Evolutionary conservation across 2,888 invertebrate genomes (phyloP), one percentile per base, ranked within the genome.

Genomic region (Andrena hattorfiana): DNA sequence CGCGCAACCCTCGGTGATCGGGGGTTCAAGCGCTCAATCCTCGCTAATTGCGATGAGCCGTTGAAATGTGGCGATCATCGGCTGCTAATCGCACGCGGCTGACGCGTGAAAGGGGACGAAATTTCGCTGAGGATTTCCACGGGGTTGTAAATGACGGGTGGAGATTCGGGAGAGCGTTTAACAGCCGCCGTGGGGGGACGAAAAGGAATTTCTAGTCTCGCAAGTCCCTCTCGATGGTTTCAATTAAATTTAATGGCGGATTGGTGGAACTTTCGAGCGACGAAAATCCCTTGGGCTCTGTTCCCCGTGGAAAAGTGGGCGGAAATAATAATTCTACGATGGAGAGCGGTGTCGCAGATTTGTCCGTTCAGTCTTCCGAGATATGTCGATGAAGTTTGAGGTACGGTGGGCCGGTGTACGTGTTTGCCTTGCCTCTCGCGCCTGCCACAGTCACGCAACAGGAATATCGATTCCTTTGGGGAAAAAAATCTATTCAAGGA

Each of bases 241-340:
- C 75, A 20, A 75, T 69, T 69, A 69, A 64, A 69, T 26, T 26
- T 49, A 49, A 79, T 48, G 66, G 2, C 8, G 10, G 48, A 35
- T 26, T 35, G 10, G 30, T 23, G 49, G 10, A 60, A 51, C 2
- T 23, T 60, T 51, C 13, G 23, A 23, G 28, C 5, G 32, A 2
- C 16, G 63, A 51, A 42, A 69, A 59, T 28, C 28, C 13, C 20
- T 6, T 10, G 48, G 10, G 35, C 16, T 26, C 32, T 30, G 2
- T 16, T 16, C 3, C 16, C 49, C 26, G 32, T 3, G 32, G 28
- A n/a, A 64, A 32, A 26, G 49, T 16, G 49, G 51, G 54, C 23
- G 48, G 59, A 30, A 67, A 42, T 80, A 71, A 80, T 74, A 74
- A 78, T 70, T 51, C 26, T 0, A 54, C n/a, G 13, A 16, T 1